Evolutionary conservation across 2,113 vertebrate genomes (phyloP).

Genomic region (Picathartes gymnocephalus): DNA sequence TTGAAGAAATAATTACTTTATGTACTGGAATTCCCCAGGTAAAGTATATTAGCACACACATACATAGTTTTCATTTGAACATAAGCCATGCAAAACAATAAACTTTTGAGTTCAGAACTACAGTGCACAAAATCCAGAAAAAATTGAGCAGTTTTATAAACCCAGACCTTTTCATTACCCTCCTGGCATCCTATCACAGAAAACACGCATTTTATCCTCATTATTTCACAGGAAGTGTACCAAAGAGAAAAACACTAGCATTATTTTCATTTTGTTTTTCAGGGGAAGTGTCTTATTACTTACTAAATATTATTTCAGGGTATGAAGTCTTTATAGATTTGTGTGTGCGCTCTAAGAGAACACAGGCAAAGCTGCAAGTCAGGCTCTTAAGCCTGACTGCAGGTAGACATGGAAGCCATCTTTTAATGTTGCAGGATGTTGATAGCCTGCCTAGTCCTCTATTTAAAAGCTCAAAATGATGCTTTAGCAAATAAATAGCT

Average conservation of each 20-base stretch:
- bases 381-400: background rate
- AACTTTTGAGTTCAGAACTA: background rate
- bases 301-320: background rate
- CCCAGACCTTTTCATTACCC: background rate
- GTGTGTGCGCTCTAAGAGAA: background rate
- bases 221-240: background rate
- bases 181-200: background rate
- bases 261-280: background rate
- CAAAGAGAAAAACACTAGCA: background rate
- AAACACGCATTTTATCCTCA: background rate
- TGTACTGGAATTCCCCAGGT: background rate
- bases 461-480: background rate
- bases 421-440: background rate
- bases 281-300: background rate
- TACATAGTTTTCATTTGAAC: background rate
- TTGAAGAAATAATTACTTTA: conserved; percentile 30
- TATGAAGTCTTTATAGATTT: background rate
- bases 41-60: background rate
- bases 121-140: background rate
- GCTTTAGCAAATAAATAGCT: background rate
- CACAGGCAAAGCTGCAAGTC: background rate
- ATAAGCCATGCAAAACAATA: background rate
- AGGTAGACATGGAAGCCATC: background rate
- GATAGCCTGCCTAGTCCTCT: background rate
- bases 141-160: background rate